These are phyloP conservation scores for Drosophila limbata DNA, from an alignment of 2,888 invertebrate genomes.

Conservation along the genomic window DNA sequence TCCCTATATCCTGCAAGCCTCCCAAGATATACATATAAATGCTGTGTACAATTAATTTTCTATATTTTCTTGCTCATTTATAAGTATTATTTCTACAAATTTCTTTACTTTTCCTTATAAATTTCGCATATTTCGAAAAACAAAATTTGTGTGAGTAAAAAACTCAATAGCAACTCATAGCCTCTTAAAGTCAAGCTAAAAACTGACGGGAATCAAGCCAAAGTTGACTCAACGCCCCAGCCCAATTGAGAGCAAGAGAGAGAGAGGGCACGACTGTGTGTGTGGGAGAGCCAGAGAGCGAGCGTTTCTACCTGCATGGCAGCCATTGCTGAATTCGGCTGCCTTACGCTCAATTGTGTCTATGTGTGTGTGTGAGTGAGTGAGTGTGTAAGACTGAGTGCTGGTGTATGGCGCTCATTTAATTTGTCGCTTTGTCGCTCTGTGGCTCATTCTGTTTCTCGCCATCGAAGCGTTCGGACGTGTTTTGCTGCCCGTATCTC, in stretches of 20 bases:
- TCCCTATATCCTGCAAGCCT: too few relatives aligned
- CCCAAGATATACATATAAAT: too few relatives aligned
- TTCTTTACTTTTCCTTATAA: background rate
- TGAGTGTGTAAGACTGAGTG: slow-evolving; percentile 4
- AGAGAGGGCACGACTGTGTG: slow-evolving; percentile 13
- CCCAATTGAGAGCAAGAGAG: slow-evolving; percentile 23
- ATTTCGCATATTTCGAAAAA: background rate
- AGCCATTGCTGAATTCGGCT: slow-evolving; percentile 65
- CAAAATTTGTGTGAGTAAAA: too few relatives aligned
- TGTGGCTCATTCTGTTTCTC: slow-evolving; percentile 78
- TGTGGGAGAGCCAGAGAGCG: slow-evolving; percentile 17
- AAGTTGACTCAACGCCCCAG: slow-evolving; percentile 41
- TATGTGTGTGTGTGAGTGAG: slow-evolving; percentile 4
- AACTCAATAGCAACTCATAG: background rate
- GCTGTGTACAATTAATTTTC: too few relatives aligned
- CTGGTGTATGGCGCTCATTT: slow-evolving; percentile 47
- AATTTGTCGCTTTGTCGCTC: slow-evolving; percentile 50
- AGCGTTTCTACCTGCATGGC: slow-evolving; percentile 63
- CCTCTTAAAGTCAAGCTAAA: slow-evolving; percentile 28
- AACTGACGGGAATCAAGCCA: slow-evolving; percentile 43
- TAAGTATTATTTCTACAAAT: background rate
- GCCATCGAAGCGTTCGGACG: slow-evolving; percentile 77
- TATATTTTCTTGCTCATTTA: background rate
- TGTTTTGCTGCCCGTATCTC: slow-evolving; percentile 46
- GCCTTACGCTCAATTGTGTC: slow-evolving; percentile 8